Evolutionary conservation across 2,797 vertebrate species (phyloP), one percentile per base, ranked within the genome.

Genomic region (Buceros bicornis): DNA sequence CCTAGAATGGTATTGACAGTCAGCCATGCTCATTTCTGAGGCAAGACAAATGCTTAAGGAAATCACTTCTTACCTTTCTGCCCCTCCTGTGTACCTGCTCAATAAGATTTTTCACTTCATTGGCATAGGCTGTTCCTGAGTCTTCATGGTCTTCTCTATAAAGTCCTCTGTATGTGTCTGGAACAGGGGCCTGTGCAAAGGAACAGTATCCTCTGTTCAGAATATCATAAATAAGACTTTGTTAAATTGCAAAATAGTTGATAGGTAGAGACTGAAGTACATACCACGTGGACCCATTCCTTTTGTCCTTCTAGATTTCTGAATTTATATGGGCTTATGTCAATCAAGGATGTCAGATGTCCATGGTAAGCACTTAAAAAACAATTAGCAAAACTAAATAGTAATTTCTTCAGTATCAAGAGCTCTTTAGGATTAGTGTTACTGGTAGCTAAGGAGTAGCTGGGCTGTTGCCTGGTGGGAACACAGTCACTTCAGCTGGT

Each of bases 261-360:
- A 26, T 92, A 90, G 51, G 35, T 91, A 47, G 21, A 91, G 72
- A 53, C 43, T 95, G 74, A 60, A 79, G 76, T 97, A 99, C 99
- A 71, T 97, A 99, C 99, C 99, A 99, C 99, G 5, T 99, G 99
- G 97, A 99, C 99, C 99, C 99, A 99, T 90, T 99, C 99, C 98
- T 99, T 99, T 97, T 99, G 99, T 96, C 99, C 99, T 54, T 97
- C 97, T 97, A 99, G 98, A 97, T 99, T 98, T 95, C 98, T 98
- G 98, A 99, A 99, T 98, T 99, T 99, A 98, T 99, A 99, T 65
- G 99, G 99, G 96, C 99, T 99, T 97, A 99, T 99, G 98, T 99
- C 99, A 78, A 99, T 99, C 97, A 99, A 98, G 84, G 99, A 99
- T 97, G 98, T 99, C 92, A 99, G 98, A 97, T 99, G 98, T 73